These are phyloP conservation scores for Folsomia manolachei DNA, from an alignment of 2,888 invertebrate genomes.

Conservation along the genomic window DNA sequence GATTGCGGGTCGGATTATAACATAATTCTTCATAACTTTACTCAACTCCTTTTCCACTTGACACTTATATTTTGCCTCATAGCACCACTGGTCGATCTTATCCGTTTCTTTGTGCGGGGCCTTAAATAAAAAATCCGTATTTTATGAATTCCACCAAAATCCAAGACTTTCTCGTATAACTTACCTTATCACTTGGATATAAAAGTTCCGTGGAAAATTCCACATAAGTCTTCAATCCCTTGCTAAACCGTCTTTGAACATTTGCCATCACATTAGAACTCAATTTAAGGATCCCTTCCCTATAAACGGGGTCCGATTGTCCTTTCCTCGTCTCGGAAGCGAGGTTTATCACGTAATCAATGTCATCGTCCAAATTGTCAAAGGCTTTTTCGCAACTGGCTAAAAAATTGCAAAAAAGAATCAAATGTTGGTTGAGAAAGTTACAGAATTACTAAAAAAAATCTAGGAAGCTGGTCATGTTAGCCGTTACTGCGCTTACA, in stretches of 20 bases:
- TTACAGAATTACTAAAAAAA: no score
- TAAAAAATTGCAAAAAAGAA: no score
- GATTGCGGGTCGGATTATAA: conserved; percentile 76
- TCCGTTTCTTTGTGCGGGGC: conserved; percentile 72
- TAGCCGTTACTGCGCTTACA: no score
- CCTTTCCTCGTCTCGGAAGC: conserved; percentile 87
- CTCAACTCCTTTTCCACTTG: conserved; percentile 76
- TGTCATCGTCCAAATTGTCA: conserved; percentile 60
- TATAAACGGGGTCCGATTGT: conserved; percentile 84
- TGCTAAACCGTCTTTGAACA: conserved; percentile 62
- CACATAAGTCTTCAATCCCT: conserved; percentile 67
- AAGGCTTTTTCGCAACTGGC: conserved; percentile 75
- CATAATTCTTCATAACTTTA: conserved; percentile 68
- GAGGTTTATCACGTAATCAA: conserved; percentile 82
- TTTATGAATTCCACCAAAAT: background rate
- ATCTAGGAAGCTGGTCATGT: conserved; percentile 53
- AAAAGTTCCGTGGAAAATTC: conserved; percentile 84
- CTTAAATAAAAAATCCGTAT: conserved; percentile 56
- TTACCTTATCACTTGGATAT: conserved; percentile 73
- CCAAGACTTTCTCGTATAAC: no score
- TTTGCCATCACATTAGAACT: conserved; percentile 64
- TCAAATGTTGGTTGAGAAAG: no score
- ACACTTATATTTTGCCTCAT: conserved; percentile 75
- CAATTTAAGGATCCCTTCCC: conserved; percentile 80
- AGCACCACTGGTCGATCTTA: conserved; percentile 77